Percentiles rank a stretch among this genome's conserved stretches.
Evolutionary conservation across 2,797 vertebrate species (phyloP).

Genomic region (Philypnodon macrostomus): DNA sequence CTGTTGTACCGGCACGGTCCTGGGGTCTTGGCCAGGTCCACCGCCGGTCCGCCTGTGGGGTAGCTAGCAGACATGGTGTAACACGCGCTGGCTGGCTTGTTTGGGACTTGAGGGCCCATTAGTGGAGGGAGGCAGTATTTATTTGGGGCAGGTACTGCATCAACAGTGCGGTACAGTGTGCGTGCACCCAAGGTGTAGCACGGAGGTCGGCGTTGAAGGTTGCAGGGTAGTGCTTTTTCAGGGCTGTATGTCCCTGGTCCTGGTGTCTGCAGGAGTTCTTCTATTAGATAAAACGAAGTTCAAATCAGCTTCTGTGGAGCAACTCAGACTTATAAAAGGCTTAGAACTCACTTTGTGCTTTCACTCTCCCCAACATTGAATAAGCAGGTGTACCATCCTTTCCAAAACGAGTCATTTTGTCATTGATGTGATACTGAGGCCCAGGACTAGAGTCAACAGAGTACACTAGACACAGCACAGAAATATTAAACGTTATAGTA

Average conservation of each 20-base stretch:
- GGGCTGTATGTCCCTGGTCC: conserved; percentile 86
- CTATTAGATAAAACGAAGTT: conserved; percentile 48
- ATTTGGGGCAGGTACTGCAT: conserved; percentile 81
- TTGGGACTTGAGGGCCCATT: conserved; percentile 76
- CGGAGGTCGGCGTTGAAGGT: conserved; percentile 73
- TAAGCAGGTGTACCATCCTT: conserved; percentile 80
- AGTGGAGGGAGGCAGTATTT: conserved; percentile 82
- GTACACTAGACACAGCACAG: conserved; percentile 64
- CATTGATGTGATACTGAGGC: conserved; percentile 81
- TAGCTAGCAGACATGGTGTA: conserved; percentile 74
- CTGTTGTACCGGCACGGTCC: conserved; percentile 83
- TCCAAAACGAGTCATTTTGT: conserved; percentile 83
- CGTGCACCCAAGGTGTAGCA: conserved; percentile 83
- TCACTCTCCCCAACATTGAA: conserved; percentile 79
- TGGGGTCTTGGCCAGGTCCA: conserved; percentile 79
- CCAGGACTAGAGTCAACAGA: conserved; percentile 80
- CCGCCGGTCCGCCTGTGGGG: conserved; percentile 60
- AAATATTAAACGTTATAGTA: not conserved
- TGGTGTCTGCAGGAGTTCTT: conserved; percentile 71
- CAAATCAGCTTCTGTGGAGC: not conserved
- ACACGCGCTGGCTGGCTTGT: conserved; percentile 80
- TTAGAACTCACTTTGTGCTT: conserved; percentile 58
- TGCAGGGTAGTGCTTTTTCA: conserved; percentile 72
- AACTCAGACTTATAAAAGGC: conserved; percentile 15
- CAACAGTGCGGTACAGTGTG: conserved; percentile 66